Conservation (phyloP, 2,888 invertebrate genomes). For the Oegoconia quadripuncta region DNA sequence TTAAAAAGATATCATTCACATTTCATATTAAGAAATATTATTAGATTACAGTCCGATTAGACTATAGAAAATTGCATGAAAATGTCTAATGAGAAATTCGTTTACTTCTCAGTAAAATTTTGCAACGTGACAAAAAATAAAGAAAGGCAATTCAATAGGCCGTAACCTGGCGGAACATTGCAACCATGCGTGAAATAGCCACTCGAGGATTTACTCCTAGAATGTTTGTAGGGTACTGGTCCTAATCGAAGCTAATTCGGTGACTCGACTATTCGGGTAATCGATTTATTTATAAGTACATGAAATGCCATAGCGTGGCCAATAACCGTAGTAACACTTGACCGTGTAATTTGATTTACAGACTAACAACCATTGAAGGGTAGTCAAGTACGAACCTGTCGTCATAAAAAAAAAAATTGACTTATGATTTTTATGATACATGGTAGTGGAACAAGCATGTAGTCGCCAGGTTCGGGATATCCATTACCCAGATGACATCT, state of each 20-base stretch:
- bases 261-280: slow-evolving; percentile 12
- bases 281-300: slow-evolving; percentile 13
- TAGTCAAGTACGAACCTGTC: too few relatives aligned
- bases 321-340: slow-evolving; percentile 12
- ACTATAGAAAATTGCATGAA: too few relatives aligned
- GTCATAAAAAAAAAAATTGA: too few relatives aligned
- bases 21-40: too few relatives aligned
- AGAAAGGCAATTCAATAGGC: slow-evolving; percentile 54
- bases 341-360: slow-evolving; percentile 20
- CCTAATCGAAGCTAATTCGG: slow-evolving; percentile 1
- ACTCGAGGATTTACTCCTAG: slow-evolving; percentile 33
- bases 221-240: slow-evolving; percentile 13
- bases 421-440: too few relatives aligned
- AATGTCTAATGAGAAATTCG: too few relatives aligned
- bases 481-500: too few relatives aligned
- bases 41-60: too few relatives aligned
- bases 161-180: slow-evolving; percentile 50
- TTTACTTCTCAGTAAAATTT: background rate
- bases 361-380: slow-evolving; percentile 9
- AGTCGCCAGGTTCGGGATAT: too few relatives aligned
- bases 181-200: slow-evolving; percentile 59
- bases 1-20: too few relatives aligned
- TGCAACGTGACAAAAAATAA: slow-evolving; percentile 26
- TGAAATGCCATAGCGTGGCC: slow-evolving; percentile 19
- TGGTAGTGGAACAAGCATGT: too few relatives aligned